Conservation (phyloP, 1,140 invertebrate genomes). For the Chlorops oryzae region DNA sequence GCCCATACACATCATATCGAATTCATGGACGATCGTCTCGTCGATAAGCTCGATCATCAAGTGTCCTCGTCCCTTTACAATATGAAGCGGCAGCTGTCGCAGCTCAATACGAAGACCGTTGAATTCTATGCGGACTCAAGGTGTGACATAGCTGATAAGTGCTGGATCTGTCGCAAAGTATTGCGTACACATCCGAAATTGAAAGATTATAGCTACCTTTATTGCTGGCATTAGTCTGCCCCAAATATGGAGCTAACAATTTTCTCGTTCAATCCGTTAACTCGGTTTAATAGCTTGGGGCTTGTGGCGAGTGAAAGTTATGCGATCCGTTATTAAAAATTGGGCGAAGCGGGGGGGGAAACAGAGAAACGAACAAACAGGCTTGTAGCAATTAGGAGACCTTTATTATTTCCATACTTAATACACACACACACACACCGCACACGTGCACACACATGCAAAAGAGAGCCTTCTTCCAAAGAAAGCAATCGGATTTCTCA, state of each 20-base stretch:
- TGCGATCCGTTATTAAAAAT: background rate
- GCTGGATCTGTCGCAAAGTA: constrained; percentile 45
- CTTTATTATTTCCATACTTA: background rate
- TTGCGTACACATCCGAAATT: constrained; percentile 42
- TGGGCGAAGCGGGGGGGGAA: no score
- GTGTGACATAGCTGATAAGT: constrained; percentile 45
- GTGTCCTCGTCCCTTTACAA: constrained; percentile 44
- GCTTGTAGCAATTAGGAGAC: no score
- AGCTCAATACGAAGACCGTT: constrained; percentile 38
- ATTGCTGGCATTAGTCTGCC: constrained; percentile 32
- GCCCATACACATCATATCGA: constrained; percentile 38
- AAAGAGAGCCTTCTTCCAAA: no score
- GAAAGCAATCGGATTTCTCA: no score
- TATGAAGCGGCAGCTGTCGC: constrained; percentile 42
- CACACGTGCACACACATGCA: no score
- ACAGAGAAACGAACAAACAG: no score
- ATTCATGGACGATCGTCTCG: constrained; percentile 40
- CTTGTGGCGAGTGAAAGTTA: background rate
- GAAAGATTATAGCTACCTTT: constrained; percentile 41
- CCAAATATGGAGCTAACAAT: background rate
- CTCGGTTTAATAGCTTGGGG: no score
- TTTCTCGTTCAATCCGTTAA: background rate
- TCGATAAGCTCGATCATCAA: constrained; percentile 44
- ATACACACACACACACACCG: background rate
- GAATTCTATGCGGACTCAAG: constrained; percentile 47